Base-by-base conservation (phyloP, 2,888 invertebrate genomes). In the Halictus ligatus region DNA sequence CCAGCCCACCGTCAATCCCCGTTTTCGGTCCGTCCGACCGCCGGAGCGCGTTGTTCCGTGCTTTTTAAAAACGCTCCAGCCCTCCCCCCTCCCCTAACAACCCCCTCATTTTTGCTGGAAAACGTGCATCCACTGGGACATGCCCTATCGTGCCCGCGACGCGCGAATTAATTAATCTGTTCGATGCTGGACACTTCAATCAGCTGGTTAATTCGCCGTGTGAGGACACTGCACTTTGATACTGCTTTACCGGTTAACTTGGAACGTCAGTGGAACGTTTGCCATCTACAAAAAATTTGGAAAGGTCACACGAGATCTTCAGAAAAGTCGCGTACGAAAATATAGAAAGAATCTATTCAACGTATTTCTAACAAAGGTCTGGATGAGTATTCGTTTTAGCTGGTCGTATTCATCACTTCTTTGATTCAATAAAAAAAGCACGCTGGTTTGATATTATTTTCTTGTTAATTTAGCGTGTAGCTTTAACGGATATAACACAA, bases 21-120 rank as follows among this genome's bases (percentile, higher is more conserved):
- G 76, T 86, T 80, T 85, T 75, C 79, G 86, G 85, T 86, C 77
- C 82, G 77, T 73, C 78, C 75, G 64, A 76, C 83, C 74, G 69
- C 73, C 81, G 79, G 78, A 83, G 83, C 73, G 89, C 81, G 89
- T 83, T 72, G 78, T 80, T 79, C 82, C 78, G 69, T 84, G 83
- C 79, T 78, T 85, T 84, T 83, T 80, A 88, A 88, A 86, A 89
- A 86, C 64, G 78, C 64, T 25, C 74, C 43, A 18, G 29, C 67
- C 21, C 60, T 35, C 75, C 25, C 12, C 35, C 29, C 7, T 7
- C 29, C 48, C 25, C 54, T 64, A 6, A 21, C 74, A 67, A 40
- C 29, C 46, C 21, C 64, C 2, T n/a, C 48, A 80, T 69, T 64
- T 79, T 64, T 72, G 7, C 29, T 18, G 46, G 48, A 35, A 77